Conservation (phyloP, 2,113 vertebrate genomes). For the Cepphus grylle region DNA sequence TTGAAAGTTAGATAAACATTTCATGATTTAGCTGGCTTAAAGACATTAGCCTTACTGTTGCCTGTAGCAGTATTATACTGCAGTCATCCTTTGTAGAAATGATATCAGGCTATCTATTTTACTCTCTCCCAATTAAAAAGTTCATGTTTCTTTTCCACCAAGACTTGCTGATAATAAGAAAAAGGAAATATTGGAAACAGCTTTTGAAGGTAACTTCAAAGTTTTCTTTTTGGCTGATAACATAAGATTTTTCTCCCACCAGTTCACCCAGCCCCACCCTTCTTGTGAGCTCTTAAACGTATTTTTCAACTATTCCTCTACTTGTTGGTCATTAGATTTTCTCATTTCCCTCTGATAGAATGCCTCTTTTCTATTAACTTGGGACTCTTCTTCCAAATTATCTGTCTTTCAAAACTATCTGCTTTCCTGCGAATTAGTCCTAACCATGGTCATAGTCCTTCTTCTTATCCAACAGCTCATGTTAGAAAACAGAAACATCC, state of each 20-base stretch:
- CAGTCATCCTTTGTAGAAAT: not conserved
- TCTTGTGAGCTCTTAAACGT: constrained; percentile 1
- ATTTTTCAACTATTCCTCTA: not conserved
- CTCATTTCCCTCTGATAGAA: not conserved
- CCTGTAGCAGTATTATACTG: not conserved
- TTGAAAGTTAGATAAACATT: constrained; percentile 36
- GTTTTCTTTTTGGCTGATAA: not conserved
- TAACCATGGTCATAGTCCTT: not conserved
- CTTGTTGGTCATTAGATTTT: not conserved
- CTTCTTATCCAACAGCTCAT: not conserved
- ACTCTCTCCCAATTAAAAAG: constrained; percentile 26
- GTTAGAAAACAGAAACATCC: not conserved
- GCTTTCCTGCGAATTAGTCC: not conserved
- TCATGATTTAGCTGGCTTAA: not conserved
- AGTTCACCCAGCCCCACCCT: not conserved
- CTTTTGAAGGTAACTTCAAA: constrained; percentile 36
- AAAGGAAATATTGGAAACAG: constrained; percentile 11
- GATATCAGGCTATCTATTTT: not conserved
- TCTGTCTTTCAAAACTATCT: not conserved
- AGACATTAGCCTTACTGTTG: not conserved
- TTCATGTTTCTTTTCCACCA: not conserved
- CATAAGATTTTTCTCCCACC: not conserved
- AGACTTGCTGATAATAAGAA: not conserved
- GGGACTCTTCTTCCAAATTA: not conserved
- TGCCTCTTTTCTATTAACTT: not conserved